Conservation (phyloP, 2,113 vertebrate genomes). For the Ceuthmochares aereus region DNA sequence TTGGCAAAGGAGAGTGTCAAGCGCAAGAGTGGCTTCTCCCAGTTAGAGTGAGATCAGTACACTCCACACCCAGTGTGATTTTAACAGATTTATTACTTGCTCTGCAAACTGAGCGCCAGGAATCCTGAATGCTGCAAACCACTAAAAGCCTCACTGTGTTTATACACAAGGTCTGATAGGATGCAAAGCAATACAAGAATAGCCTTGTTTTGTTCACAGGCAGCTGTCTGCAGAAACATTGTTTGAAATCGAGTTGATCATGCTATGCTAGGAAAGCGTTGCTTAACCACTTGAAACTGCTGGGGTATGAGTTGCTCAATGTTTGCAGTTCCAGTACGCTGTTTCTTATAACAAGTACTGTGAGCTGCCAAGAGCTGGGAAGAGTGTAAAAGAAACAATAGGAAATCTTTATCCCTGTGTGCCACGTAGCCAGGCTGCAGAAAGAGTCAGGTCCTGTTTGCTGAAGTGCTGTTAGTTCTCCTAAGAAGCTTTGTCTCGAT, state of each 20-base stretch:
- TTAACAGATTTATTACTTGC: accelerated
- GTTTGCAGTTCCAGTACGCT: background rate
- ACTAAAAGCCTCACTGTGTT: background rate
- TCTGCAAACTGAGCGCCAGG: background rate
- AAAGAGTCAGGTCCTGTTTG: background rate
- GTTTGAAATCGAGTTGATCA: background rate
- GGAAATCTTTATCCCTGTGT: background rate
- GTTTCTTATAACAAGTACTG: background rate
- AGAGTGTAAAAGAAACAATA: background rate
- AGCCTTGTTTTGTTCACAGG: background rate
- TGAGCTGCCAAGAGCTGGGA: background rate
- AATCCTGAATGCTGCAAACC: accelerated
- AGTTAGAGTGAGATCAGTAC: background rate
- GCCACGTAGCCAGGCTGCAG: background rate
- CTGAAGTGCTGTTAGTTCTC: background rate
- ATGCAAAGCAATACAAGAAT: background rate
- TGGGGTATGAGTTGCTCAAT: background rate
- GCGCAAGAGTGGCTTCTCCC: accelerated
- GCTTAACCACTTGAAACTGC: background rate
- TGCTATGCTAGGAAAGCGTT: background rate
- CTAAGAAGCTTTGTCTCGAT: background rate
- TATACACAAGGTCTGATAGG: background rate
- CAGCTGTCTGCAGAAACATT: background rate
- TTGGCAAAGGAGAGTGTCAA: accelerated
- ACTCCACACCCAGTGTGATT: accelerated